Conservation (phyloP, 2,888 invertebrate genomes). For the Agrotis ipsilon region DNA sequence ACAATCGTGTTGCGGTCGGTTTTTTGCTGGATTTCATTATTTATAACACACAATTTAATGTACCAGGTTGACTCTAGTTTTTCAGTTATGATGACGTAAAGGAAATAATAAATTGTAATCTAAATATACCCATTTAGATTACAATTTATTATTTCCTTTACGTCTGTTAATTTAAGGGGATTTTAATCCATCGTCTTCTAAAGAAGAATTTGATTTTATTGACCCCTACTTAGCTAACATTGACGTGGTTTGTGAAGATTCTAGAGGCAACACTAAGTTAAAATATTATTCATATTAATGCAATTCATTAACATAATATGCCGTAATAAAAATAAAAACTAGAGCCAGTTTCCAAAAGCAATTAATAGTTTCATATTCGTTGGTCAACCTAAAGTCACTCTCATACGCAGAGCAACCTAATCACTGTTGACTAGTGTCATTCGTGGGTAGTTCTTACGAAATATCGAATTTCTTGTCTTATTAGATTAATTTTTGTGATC, state of each 20-base stretch:
- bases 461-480: too few species aligned
- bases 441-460: neutral
- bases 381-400: constrained; percentile 10
- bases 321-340: neutral
- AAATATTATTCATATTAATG: neutral
- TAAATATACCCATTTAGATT: too few species aligned
- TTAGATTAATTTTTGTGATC: too few species aligned
- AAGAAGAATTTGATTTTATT: neutral
- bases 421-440: constrained; percentile 14
- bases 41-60: constrained; percentile 3
- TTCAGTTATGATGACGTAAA: too few species aligned
- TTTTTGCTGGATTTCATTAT: neutral
- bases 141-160: too few species aligned
- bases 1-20: neutral
- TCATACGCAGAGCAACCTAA: constrained; percentile 3
- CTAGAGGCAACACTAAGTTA: too few species aligned
- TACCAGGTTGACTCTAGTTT: constrained; percentile 1
- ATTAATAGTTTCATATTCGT: neutral
- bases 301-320: neutral
- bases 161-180: too few species aligned
- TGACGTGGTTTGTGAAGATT: too few species aligned
- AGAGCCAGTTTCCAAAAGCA: neutral
- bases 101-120: too few species aligned
- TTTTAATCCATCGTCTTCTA: neutral
- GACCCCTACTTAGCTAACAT: too few species aligned